phyloP scores from a whole-genome alignment of 2,113 vertebrate species.

The Lipophrys pholis region DNA sequence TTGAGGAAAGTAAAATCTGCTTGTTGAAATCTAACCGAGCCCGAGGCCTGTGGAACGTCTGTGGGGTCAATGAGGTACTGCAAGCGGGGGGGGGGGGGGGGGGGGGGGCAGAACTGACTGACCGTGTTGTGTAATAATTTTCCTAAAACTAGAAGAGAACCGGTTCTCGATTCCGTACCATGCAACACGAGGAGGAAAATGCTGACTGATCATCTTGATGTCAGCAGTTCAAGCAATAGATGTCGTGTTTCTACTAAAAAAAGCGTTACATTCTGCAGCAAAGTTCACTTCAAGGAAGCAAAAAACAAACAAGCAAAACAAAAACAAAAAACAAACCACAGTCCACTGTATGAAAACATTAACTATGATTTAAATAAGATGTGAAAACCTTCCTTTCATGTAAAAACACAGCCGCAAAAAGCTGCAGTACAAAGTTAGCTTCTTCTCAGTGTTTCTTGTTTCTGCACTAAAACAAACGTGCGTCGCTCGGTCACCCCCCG shows the following conservation, averaged over 20 bases:
- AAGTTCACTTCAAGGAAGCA: constrained; percentile 74
- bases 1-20: constrained; percentile 31
- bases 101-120: too few relatives aligned
- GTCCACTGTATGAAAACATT: constrained; percentile 68
- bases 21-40: constrained; percentile 27
- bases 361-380: constrained; percentile 28
- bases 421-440: constrained; percentile 28
- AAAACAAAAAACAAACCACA: constrained; percentile 56
- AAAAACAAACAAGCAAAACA: constrained; percentile 56
- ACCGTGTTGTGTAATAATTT: too few relatives aligned
- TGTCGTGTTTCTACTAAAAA: constrained; percentile 48
- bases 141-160: constrained; percentile 38
- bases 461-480: constrained; percentile 44
- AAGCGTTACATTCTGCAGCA: constrained; percentile 79
- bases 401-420: constrained; percentile 53
- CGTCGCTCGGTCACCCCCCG: constrained; percentile 2
- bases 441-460: constrained; percentile 31
- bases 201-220: constrained; percentile 48
- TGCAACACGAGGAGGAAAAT: constrained; percentile 65
- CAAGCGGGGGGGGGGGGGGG: background rate
- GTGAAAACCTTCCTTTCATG: constrained; percentile 6
- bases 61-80: constrained; percentile 50
- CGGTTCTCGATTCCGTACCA: constrained; percentile 57
- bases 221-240: constrained; percentile 59
- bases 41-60: constrained; percentile 39